Conservation (phyloP, 2,888 invertebrate species). For the Stegana nigrithorax region DNA sequence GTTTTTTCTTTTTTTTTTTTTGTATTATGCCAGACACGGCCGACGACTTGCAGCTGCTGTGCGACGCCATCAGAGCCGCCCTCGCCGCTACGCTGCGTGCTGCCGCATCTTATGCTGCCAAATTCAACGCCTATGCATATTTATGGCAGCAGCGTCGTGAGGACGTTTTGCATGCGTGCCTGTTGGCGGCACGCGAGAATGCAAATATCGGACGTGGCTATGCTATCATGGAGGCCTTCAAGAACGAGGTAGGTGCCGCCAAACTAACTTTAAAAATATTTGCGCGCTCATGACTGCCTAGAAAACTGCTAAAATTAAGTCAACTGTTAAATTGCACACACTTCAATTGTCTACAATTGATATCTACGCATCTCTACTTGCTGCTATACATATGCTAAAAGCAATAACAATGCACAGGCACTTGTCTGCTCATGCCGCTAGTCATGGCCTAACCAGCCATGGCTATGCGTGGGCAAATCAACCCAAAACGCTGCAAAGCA, state of each 20-base stretch:
- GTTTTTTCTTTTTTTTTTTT: background rate
- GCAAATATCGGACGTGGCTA: slow-evolving; percentile 47
- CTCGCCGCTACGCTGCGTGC: slow-evolving; percentile 50
- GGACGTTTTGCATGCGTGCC: slow-evolving; percentile 49
- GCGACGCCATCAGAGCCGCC: slow-evolving; percentile 46
- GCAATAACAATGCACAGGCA: no score
- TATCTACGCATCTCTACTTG: no score
- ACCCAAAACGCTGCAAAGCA: no score
- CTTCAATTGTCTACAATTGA: no score
- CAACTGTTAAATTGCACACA: no score
- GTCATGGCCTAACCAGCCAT: no score
- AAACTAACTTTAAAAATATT: no score
- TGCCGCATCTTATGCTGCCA: slow-evolving; percentile 53
- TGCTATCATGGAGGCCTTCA: slow-evolving; percentile 63
- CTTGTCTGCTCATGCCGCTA: no score
- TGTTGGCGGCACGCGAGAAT: slow-evolving; percentile 44
- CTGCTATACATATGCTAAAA: no score
- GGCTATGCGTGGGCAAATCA: no score
- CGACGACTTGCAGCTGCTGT: slow-evolving; percentile 49
- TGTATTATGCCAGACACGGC: slow-evolving; percentile 19
- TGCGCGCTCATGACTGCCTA: background rate
- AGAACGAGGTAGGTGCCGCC: slow-evolving; percentile 58
- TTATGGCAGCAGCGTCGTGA: slow-evolving; percentile 58
- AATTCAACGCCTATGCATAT: slow-evolving; percentile 60
- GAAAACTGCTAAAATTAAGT: no score